A percentile compares a stretch with the other conserved stretches of the same genome.
Conservation (phyloP, 2,888 invertebrate genomes). For the Morinoia aosen region DNA sequence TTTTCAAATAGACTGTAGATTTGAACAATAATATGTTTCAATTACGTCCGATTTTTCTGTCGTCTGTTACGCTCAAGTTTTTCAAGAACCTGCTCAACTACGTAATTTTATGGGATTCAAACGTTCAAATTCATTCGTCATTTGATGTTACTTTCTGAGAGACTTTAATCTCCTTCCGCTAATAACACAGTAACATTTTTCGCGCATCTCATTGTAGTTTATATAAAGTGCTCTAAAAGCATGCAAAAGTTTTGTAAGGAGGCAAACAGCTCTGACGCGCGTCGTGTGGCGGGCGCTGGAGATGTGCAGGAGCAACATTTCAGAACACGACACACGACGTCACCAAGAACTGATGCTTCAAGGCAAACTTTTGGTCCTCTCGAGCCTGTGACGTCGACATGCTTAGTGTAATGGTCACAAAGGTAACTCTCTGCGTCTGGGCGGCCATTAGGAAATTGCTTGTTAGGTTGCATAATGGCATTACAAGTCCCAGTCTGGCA, state of each 20-base stretch:
- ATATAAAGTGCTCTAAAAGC: background rate
- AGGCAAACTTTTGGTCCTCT: background rate
- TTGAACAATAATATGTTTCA: no score
- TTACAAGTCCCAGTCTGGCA: conserved; percentile 13
- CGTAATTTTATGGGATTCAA: background rate
- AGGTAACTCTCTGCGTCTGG: conserved; percentile 51
- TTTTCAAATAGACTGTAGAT: background rate
- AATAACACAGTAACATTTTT: background rate
- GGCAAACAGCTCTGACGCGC: background rate
- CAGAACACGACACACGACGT: background rate
- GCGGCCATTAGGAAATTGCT: conserved; percentile 42
- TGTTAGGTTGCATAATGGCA: conserved; percentile 47
- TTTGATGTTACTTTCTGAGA: background rate
- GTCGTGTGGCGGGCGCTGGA: background rate
- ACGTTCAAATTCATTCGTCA: no score
- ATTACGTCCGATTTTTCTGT: no score
- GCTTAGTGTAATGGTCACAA: conserved; percentile 30
- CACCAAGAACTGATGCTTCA: background rate
- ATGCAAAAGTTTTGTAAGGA: background rate
- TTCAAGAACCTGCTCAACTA: background rate
- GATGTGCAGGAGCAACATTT: background rate
- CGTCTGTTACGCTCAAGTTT: no score
- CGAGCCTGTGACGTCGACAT: background rate
- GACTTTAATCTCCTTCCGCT: background rate
- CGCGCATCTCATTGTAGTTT: background rate